Percentiles rank a stretch among this genome's conserved stretches.
Evolutionary conservation across 2,888 invertebrate genomes (phyloP).

Genomic region (Clanis bilineata): DNA sequence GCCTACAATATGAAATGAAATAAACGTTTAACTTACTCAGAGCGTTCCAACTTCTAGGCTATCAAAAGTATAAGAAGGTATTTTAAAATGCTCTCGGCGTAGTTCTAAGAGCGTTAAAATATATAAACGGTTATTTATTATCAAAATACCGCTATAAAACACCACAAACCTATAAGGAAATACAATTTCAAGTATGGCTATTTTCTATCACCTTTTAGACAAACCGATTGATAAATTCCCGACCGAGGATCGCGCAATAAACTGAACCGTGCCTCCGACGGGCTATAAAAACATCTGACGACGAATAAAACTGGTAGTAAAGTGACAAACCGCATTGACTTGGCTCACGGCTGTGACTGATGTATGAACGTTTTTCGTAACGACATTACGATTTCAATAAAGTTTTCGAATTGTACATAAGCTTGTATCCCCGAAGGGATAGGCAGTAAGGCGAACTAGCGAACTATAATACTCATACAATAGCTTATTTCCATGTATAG

Average conservation of each 20-base stretch:
- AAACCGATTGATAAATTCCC: conserved; percentile 14
- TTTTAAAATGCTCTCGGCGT: not conserved
- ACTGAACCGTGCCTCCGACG: conserved; percentile 5
- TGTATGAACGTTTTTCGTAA: conserved; percentile 1
- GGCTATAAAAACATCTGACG: conserved; percentile 6
- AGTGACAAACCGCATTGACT: conserved; percentile 1
- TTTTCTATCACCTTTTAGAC: not conserved
- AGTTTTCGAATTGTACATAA: not conserved
- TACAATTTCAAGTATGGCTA: not conserved
- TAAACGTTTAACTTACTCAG: no score
- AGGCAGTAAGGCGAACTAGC: not conserved
- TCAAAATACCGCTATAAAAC: not conserved
- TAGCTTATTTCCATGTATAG: no score
- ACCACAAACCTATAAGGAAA: not conserved
- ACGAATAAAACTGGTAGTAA: conserved; percentile 10
- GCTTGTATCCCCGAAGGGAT: no score
- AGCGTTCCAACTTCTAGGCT: not conserved
- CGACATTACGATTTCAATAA: not conserved
- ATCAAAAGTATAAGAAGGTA: not conserved
- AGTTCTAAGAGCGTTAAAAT: not conserved
- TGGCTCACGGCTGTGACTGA: not conserved
- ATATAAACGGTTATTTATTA: not conserved
- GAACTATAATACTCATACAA: no score
- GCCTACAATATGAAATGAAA: no score
- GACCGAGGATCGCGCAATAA: conserved; percentile 14